Base-by-base conservation (phyloP, 1,140 invertebrate species). In the Melitaea cinxia region DNA sequence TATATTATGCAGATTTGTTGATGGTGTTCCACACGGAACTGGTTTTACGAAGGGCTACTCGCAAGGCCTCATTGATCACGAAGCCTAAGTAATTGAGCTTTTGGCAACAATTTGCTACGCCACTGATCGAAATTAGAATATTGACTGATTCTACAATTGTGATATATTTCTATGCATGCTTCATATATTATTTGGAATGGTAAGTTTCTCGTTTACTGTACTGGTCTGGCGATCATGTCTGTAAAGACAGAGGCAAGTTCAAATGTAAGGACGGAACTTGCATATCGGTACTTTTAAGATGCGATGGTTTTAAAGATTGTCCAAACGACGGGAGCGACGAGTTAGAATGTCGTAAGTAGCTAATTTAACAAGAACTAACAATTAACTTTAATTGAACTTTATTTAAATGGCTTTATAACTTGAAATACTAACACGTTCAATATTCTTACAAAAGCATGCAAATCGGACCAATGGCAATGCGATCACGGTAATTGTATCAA, bases 261-360 rank as follows among this genome's bases (percentile, higher is more conserved):
- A 81, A 93, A 68, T 95, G 94, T 75, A 91, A 87, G 33, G 94
- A 94, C 80, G 92, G 93, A 35, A 92, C 92, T 81, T 97, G 96
- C 82, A 94, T 97, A 70, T 94, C 94, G 21, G 92, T 93, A n/a
- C 80, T 92, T 2, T 77, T 92, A 63, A 89, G 93, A 19, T 94
- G 94, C 68, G 91, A 92, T 53, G 90, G 89, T 0, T 84, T 77
- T 53, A 85, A 80, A 68, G 92, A 93, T 81, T 94, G 94, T 83
- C 87, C 89, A 23, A 89, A 92, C 68, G 93, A 93, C 85, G 84
- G 88, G 15, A 91, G 88, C 30, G 93, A 93, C 64, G 93, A 93
- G 77, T 78, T 91, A 54, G 89, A 83, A 26, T 93, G 93, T 87
- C 92, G 93, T 93, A 92, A 82, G 93, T 89, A 84, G 60, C 5